A percentile compares a stretch with the other conserved stretches of the same genome.
Evolutionary conservation across 2,888 invertebrate species (phyloP).

Genomic region (Drosophila siamana): DNA sequence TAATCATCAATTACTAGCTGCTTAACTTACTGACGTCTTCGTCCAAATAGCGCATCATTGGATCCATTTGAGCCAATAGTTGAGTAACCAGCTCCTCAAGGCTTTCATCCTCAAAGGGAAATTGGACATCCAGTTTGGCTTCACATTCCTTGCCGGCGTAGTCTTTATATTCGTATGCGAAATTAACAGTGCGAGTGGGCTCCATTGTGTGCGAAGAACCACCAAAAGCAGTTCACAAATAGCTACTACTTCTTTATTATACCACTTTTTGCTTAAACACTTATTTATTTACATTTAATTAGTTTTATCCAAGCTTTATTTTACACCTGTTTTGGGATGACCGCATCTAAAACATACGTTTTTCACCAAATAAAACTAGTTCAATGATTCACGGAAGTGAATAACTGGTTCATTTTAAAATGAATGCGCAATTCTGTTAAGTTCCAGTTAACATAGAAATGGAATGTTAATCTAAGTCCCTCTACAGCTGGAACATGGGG

Average conservation of each 20-base stretch:
- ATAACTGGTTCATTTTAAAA: not conserved
- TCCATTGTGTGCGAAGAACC: constrained; percentile 41
- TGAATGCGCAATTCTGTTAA: constrained; percentile 4
- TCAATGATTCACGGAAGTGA: no score
- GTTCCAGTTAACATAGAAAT: constrained; percentile 12
- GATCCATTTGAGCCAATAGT: constrained; percentile 83
- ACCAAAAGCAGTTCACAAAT: not conserved
- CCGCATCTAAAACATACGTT: no score
- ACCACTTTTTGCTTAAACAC: not conserved
- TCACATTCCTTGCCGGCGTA: constrained; percentile 71
- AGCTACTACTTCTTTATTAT: not conserved
- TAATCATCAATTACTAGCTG: not conserved
- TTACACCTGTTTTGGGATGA: no score
- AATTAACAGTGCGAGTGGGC: constrained; percentile 58
- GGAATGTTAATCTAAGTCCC: constrained; percentile 7
- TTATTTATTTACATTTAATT: no score
- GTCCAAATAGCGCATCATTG: constrained; percentile 84
- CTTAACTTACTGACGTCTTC: constrained; percentile 77
- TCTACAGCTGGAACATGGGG: no score
- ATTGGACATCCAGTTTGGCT: constrained; percentile 64
- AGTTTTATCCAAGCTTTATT: no score
- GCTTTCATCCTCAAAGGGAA: constrained; percentile 78
- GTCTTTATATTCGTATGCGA: constrained; percentile 82
- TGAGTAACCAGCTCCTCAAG: constrained; percentile 82
- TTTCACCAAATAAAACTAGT: no score